Percentiles rank a stretch among this genome's conserved stretches.
These are phyloP conservation scores for Agrochola litura DNA, from an alignment of 2,888 invertebrate species.

Conservation along the genomic window DNA sequence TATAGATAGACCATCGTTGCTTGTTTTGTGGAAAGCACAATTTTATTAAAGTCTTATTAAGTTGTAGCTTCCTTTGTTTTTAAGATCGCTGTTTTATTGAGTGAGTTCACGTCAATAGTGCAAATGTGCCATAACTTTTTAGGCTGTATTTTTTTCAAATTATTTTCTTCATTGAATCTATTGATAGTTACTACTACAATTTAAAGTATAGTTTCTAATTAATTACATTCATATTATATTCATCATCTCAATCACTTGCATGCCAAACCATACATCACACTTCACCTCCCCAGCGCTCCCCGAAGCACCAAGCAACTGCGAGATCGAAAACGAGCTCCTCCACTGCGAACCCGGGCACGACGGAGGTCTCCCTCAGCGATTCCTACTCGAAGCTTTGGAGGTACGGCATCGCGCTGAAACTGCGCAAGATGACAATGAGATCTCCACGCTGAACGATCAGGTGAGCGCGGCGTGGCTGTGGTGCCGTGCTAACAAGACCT, in stretches of 20 bases:
- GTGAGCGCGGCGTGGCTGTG: slow-evolving; percentile 82
- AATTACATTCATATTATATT: background rate
- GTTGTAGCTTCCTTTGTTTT: background rate
- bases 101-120: background rate
- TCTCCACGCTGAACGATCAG: slow-evolving; percentile 92
- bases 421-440: slow-evolving; percentile 89
- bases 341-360: slow-evolving; percentile 95
- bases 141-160: background rate
- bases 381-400: slow-evolving; percentile 94
- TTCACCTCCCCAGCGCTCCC: slow-evolving; percentile 91
- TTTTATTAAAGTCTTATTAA: background rate
- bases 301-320: slow-evolving; percentile 94
- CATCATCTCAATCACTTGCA: slow-evolving; percentile 6
- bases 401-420: slow-evolving; percentile 89
- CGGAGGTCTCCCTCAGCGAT: slow-evolving; percentile 95
- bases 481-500: slow-evolving; percentile 58
- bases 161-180: background rate
- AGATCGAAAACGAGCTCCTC: slow-evolving; percentile 92
- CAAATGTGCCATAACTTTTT: background rate
- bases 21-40: background rate
- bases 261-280: slow-evolving; percentile 13
- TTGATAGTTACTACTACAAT: background rate
- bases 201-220: background rate
- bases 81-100: background rate
- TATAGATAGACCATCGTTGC: background rate